Evolutionary conservation across 2,113 vertebrate species (phyloP).

Genomic region (Actenoides lindsayi): DNA sequence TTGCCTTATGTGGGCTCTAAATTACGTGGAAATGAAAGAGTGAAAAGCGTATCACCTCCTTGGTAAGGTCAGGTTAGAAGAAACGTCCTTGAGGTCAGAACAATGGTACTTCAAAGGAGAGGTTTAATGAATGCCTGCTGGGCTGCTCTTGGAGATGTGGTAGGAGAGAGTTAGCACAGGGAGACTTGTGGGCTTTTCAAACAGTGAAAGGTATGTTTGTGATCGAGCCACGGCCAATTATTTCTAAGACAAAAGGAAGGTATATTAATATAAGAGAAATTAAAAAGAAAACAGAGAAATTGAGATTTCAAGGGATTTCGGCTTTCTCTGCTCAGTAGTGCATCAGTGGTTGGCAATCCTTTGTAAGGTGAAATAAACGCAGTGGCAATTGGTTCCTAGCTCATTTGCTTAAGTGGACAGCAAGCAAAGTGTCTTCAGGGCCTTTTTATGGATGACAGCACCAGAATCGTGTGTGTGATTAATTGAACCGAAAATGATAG

Average conservation of each 20-base stretch:
- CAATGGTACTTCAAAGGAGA: not conserved
- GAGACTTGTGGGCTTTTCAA: not conserved
- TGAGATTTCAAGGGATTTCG: not conserved
- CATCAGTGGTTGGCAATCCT: not conserved
- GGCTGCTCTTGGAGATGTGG: not conserved
- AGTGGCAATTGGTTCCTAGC: accelerated
- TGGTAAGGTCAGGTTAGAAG: not conserved
- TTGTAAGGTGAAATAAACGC: not conserved
- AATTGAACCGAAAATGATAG: not conserved
- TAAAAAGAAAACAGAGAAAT: not conserved
- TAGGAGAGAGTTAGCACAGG: not conserved
- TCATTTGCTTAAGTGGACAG: not conserved
- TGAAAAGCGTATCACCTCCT: not conserved
- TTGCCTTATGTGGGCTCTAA: not conserved
- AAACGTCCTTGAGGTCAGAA: not conserved
- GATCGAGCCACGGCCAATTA: not conserved
- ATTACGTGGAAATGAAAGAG: not conserved
- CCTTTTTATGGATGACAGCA: not conserved
- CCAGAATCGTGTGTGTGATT: not conserved
- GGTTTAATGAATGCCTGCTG: not conserved
- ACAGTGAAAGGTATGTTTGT: not conserved
- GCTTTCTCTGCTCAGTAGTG: not conserved
- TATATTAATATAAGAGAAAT: not conserved
- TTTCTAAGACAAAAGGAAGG: not conserved
- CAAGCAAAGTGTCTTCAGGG: not conserved